A percentile compares a stretch with the other conserved stretches of the same genome.
These are phyloP conservation scores for Cochlearius cochlearius DNA, from an alignment of 2,113 vertebrate species.

Conservation along the genomic window DNA sequence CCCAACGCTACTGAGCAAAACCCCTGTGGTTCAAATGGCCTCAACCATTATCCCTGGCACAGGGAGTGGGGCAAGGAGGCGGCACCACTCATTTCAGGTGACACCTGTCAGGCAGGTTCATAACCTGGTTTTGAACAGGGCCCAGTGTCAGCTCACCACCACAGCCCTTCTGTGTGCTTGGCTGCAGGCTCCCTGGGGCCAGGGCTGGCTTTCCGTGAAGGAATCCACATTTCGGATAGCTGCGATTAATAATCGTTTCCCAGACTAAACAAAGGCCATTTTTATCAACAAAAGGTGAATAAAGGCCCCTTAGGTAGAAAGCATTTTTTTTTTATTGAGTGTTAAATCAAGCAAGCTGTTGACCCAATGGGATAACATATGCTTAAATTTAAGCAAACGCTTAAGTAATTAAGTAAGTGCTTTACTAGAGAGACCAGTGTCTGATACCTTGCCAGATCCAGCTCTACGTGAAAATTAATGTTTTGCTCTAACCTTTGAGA, in stretches of 20 bases:
- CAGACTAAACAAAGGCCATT: background rate
- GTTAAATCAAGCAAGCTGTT: background rate
- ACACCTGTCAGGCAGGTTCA: background rate
- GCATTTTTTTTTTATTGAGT: background rate
- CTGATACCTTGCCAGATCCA: background rate
- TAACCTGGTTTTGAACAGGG: background rate
- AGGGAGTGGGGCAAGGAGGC: too few relatives aligned
- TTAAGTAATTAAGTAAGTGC: too few relatives aligned
- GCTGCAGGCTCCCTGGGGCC: rapidly evolving
- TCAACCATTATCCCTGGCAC: background rate
- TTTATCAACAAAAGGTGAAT: background rate
- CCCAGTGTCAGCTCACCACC: background rate
- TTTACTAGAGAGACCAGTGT: background rate
- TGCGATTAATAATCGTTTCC: background rate
- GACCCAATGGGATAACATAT: background rate
- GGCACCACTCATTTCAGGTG: background rate
- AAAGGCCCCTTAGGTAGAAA: background rate
- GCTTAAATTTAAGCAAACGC: background rate
- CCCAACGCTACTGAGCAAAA: background rate
- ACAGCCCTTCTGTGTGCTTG: background rate
- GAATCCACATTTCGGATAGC: background rate
- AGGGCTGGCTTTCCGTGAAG: background rate
- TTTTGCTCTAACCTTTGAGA: background rate
- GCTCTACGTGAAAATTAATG: background rate
- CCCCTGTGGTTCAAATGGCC: rapidly evolving